phyloP scores from a whole-genome alignment of 2,113 vertebrate species.

The Pterophyllum scalare region DNA sequence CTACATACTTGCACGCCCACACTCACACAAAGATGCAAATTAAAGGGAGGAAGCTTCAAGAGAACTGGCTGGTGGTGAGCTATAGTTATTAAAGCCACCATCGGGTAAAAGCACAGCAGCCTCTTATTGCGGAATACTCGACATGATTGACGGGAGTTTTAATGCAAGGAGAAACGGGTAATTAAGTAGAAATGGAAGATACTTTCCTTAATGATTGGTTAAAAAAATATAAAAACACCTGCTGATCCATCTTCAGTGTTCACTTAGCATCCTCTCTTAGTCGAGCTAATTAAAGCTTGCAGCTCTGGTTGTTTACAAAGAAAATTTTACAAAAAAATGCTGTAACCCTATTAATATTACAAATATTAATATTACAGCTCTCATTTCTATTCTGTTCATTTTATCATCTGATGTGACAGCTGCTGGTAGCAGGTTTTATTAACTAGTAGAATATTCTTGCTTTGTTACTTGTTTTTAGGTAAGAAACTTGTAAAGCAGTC shows the following conservation, averaged over 20 bases:
- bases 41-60: not conserved
- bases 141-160: not conserved
- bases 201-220: not conserved
- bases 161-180: not conserved
- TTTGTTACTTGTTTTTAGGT: not conserved
- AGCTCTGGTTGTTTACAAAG: not conserved
- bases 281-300: not conserved
- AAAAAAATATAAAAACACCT: not conserved
- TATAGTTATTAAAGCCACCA: slow-evolving; percentile 35
- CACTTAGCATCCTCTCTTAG: not conserved
- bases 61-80: not conserved
- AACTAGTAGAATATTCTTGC: not conserved
- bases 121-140: not conserved
- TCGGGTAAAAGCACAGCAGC: not conserved
- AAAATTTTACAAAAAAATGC: not conserved
- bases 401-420: not conserved
- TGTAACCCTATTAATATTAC: not conserved
- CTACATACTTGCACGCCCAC: not conserved
- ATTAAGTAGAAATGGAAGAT: not conserved
- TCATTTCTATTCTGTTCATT: not conserved
- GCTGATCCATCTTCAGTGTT: not conserved
- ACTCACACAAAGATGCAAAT: not conserved
- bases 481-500: not conserved
- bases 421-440: not conserved
- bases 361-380: not conserved